A percentile compares a stretch with the other conserved stretches of the same genome.
Evolutionary conservation across 2,113 vertebrate species (phyloP).

Genomic region (Tragelaphus strepsiceros): DNA sequence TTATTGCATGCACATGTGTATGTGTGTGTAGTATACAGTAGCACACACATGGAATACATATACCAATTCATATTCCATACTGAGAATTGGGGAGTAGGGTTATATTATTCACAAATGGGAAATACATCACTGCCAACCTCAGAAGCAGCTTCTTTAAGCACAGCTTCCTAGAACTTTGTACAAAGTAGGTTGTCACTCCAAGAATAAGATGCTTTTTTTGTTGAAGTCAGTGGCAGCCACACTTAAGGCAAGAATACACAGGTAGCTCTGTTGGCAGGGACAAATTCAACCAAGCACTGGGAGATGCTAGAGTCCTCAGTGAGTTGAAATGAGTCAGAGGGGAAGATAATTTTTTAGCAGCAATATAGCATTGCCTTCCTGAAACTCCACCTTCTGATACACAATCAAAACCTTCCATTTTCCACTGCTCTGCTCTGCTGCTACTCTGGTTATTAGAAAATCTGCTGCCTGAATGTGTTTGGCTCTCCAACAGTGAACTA

Average conservation of each 20-base stretch:
- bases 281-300: background rate
- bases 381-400: background rate
- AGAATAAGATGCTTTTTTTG: background rate
- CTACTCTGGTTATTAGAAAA: background rate
- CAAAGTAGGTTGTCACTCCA: background rate
- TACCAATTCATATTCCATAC: background rate
- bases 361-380: background rate
- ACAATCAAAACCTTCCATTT: conserved; percentile 34
- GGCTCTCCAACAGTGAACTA: background rate
- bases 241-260: background rate
- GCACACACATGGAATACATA: background rate
- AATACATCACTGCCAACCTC: background rate
- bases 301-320: background rate
- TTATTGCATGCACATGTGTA: background rate
- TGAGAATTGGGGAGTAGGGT: background rate
- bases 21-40: background rate
- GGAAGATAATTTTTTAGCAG: background rate
- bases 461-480: background rate
- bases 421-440: background rate
- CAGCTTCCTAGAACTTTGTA: background rate
- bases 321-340: background rate
- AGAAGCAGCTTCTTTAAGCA: background rate
- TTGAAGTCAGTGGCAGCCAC: background rate
- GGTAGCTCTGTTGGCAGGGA: background rate
- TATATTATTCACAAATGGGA: background rate